A percentile compares a stretch with the other conserved stretches of the same genome.
Conservation (phyloP, 2,797 vertebrate species). For the Cuniculus paca region DNA sequence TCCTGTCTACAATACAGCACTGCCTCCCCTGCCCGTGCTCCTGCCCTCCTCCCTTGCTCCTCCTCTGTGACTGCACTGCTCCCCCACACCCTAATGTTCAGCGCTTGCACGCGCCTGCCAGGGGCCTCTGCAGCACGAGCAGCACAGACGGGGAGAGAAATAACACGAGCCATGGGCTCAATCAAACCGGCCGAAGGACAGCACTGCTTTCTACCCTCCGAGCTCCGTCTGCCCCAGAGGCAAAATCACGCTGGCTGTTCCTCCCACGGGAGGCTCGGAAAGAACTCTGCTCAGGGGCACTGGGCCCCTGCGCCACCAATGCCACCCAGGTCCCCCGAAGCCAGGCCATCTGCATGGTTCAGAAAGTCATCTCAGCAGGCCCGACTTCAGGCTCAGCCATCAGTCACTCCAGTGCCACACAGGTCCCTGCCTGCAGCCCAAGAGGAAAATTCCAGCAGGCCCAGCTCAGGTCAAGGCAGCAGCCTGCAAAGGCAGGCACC, state of each 20-base stretch:
- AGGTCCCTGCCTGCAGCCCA: background rate
- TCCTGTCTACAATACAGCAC: background rate
- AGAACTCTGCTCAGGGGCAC: background rate
- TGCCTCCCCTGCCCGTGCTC: background rate
- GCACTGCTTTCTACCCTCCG: background rate
- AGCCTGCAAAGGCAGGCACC: no score
- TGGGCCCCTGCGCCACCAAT: accelerated
- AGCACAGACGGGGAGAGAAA: background rate
- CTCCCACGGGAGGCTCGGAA: background rate
- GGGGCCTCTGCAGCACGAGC: background rate
- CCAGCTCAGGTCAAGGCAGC: background rate
- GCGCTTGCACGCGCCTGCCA: background rate
- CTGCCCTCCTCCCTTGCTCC: background rate
- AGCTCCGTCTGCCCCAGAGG: background rate
- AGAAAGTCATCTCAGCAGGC: slow-evolving; percentile 3
- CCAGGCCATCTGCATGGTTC: background rate
- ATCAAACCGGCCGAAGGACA: background rate
- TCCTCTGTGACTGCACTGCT: background rate
- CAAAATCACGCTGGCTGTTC: background rate
- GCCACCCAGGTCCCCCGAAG: background rate
- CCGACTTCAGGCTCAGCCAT: background rate
- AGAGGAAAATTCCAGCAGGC: background rate
- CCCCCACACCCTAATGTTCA: background rate
- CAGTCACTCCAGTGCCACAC: background rate
- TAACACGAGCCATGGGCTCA: background rate